Conservation (phyloP, 2,888 invertebrate species). For the Tachina lurida region DNA sequence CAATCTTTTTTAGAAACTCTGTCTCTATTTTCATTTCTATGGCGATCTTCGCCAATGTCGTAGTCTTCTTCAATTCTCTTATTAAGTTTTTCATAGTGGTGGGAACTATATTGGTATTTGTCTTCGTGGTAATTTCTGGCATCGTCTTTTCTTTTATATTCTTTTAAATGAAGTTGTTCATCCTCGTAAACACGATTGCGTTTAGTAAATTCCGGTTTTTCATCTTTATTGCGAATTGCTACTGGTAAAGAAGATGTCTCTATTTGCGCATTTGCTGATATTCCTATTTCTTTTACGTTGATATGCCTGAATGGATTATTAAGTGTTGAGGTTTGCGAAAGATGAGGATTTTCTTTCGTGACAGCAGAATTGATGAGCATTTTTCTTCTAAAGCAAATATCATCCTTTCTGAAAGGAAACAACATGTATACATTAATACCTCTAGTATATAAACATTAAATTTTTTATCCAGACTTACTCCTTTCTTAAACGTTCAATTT, state of each 20-base stretch:
- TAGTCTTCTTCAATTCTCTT: not conserved
- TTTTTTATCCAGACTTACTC: constrained; percentile 76
- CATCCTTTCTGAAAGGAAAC: constrained; percentile 77
- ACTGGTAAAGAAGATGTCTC: not conserved
- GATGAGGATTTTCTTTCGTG: not conserved
- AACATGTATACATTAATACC: not conserved
- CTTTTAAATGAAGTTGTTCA: not conserved
- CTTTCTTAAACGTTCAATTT: constrained; percentile 77
- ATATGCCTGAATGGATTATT: constrained; percentile 23
- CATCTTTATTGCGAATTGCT: not conserved
- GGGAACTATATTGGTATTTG: not conserved
- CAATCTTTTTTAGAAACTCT: not conserved
- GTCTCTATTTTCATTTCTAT: not conserved
- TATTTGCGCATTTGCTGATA: not conserved
- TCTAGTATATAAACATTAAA: not conserved
- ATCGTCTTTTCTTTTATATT: not conserved
- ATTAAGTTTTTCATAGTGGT: not conserved
- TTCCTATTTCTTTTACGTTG: not conserved
- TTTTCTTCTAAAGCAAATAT: constrained; percentile 79
- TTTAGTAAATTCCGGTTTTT: not conserved
- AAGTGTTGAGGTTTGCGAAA: not conserved
- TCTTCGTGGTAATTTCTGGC: not conserved
- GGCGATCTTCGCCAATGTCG: not conserved
- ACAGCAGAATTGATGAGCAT: not conserved
- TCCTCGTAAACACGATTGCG: not conserved